Base-by-base conservation (phyloP, 2,113 vertebrate genomes). In the Tupaia tana region DNA sequence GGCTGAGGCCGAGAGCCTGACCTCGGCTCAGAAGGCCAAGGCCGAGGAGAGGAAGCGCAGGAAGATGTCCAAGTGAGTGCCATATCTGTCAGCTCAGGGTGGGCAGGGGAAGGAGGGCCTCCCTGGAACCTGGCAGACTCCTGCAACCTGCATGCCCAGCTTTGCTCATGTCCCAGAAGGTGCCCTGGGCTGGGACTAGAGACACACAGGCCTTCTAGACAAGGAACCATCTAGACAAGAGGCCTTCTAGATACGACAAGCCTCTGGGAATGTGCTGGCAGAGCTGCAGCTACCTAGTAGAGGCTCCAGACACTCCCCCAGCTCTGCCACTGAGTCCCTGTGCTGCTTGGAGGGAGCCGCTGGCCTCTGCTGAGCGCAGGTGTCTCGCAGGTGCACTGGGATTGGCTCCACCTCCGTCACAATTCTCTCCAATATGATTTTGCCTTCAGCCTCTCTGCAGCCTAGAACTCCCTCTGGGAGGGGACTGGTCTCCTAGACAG, bases 21-120 rank as follows among this genome's bases (percentile, higher is more conserved):
- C 99, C 0, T 99, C 99, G 2, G 99, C 99, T 64, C 99, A 99
- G 98, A 99, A 99, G 94, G 99, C 99, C 97, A 99, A 99, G 90
- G 99, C 99, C 0, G 99, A 99, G 94, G 99, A 99, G 94, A 99
- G 98, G 90, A 94, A 99, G 61, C 98, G 98, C 73, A 98, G 98
- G 95, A 99, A 99, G 96, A 98, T 99, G 97, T 98, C 99, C 58
- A 99, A 98, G 99, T 99, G 73, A 93, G 98, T 0, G 5, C 67
- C 6, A 11, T 0, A 0, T 6, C n/a, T 34, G 43, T 43, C 43
- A 6, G 43, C 43, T 43, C 43, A 43, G 43, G 43, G 43, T 43
- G 43, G 43, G 43, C 43, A 43, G 43, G 43, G 43, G 43, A 43
- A 43, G 43, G 43, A 43, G 11, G 2, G 18, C n/a, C 43, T 56